Percentiles rank a stretch among this genome's conserved stretches.
Conservation (phyloP, 2,888 invertebrate genomes). For the Nomada ferruginata region DNA sequence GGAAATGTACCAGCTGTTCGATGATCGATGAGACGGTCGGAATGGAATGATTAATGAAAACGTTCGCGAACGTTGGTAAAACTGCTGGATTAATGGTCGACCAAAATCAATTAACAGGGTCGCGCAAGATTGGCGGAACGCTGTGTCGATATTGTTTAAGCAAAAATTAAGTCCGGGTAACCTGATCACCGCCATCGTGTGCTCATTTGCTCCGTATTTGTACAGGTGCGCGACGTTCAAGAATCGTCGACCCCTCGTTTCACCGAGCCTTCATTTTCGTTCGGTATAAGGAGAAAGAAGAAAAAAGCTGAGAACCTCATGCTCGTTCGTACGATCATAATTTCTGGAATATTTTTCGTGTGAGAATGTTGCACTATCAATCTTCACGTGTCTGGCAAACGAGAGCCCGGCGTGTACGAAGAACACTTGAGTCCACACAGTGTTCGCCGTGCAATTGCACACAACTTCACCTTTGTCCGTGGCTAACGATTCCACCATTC, state of each 20-base stretch:
- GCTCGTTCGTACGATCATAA: constrained; percentile 36
- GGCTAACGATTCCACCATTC: constrained; percentile 37
- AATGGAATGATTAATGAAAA: constrained; percentile 44
- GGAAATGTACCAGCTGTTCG: constrained; percentile 9
- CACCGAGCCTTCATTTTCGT: constrained; percentile 4
- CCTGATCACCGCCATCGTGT: not conserved
- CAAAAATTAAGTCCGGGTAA: constrained; percentile 47
- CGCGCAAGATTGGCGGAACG: constrained; percentile 22
- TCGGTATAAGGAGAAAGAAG: not conserved
- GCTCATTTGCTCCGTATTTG: constrained; percentile 40
- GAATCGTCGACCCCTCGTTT: not conserved
- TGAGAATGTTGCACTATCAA: constrained; percentile 47
- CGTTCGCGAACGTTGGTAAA: not conserved
- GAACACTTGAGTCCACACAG: constrained; percentile 62
- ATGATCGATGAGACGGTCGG: constrained; percentile 26
- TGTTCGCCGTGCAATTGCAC: constrained; percentile 14
- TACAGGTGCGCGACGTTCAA: constrained; percentile 37
- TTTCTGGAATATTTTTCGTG: constrained; percentile 36
- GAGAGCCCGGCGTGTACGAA: not conserved
- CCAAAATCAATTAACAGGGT: constrained; percentile 56
- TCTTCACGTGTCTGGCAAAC: constrained; percentile 42
- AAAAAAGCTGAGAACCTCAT: not conserved
- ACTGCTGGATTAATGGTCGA: constrained; percentile 46
- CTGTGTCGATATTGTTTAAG: constrained; percentile 39
- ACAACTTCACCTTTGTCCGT: constrained; percentile 11